Evolutionary conservation across 2,113 vertebrate genomes (phyloP).

Genomic region (Amazona guildingii): DNA sequence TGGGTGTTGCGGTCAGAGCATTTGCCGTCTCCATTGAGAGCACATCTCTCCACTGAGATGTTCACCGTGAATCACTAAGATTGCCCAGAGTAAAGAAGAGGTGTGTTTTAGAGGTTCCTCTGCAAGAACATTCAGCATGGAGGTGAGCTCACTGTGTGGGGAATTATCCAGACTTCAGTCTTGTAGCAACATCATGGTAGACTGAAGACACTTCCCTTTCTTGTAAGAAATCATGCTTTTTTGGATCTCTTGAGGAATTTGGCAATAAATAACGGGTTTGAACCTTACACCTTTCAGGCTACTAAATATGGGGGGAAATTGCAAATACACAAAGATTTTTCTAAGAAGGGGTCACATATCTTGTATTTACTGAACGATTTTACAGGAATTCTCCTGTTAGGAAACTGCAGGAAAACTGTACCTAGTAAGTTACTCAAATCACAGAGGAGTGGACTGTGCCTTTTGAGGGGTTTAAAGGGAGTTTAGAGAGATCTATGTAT

Average conservation of each 20-base stretch:
- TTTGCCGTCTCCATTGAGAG: not conserved
- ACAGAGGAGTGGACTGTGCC: not conserved
- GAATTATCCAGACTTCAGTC: not conserved
- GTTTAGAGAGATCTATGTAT: not conserved
- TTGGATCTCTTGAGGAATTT: not conserved
- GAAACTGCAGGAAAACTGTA: not conserved
- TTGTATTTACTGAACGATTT: not conserved
- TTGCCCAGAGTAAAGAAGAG: not conserved
- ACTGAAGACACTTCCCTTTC: not conserved
- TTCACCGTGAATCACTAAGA: not conserved
- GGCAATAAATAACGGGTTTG: slow-evolving; percentile 1
- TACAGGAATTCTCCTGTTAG: not conserved
- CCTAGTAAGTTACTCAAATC: not conserved
- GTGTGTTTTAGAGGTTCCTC: not conserved
- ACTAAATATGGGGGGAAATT: not conserved
- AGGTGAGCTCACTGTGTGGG: not conserved
- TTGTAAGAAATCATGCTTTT: not conserved
- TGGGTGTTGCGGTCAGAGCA: too few species aligned
- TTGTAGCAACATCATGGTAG: not conserved
- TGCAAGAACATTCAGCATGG: not conserved
- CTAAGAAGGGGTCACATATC: not conserved
- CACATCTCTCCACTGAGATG: not conserved
- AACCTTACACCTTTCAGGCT: not conserved
- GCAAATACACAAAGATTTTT: not conserved
- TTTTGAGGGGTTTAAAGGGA: not conserved